Percentiles rank a stretch among this genome's conserved stretches.
Conservation (phyloP, 2,797 vertebrate species). For the Microctenopoma lineatum region DNA sequence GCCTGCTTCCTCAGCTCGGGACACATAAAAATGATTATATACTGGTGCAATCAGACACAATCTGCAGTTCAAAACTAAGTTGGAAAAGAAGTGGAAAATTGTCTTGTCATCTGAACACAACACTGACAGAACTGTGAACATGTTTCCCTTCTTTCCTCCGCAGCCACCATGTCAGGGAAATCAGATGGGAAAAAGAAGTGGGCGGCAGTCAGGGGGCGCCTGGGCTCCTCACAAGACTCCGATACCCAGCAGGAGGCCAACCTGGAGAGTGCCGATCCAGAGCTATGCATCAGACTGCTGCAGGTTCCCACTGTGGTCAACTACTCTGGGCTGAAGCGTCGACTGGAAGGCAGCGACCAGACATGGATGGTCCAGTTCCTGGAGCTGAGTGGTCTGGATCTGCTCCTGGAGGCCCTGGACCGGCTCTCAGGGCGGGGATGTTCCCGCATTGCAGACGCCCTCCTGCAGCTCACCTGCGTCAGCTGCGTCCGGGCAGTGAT, state of each 20-base stretch:
- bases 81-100: slow-evolving; percentile 1
- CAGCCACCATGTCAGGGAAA: slow-evolving; percentile 86
- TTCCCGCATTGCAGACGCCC: slow-evolving; percentile 91
- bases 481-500: slow-evolving; percentile 94
- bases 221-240: slow-evolving; percentile 89
- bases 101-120: not conserved
- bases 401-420: slow-evolving; percentile 95
- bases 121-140: slow-evolving; percentile 1
- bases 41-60: slow-evolving; percentile 12
- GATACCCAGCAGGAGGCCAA: slow-evolving; percentile 92
- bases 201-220: slow-evolving; percentile 89
- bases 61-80: slow-evolving; percentile 24
- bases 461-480: slow-evolving; percentile 96
- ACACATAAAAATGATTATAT: slow-evolving; percentile 3
- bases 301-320: slow-evolving; percentile 96
- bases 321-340: slow-evolving; percentile 94
- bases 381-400: slow-evolving; percentile 94
- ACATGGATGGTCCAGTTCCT: slow-evolving; percentile 98
- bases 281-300: slow-evolving; percentile 95
- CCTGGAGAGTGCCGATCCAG: slow-evolving; percentile 93
- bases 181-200: slow-evolving; percentile 92
- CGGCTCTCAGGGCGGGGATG: slow-evolving; percentile 93
- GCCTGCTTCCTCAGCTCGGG: slow-evolving; percentile 57
- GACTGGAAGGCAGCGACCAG: slow-evolving; percentile 92
- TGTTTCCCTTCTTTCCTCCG: slow-evolving; percentile 16